Percentiles rank a stretch among this genome's conserved stretches.
phyloP scores from a whole-genome alignment of 2,888 invertebrate genomes.

The Protonemura montana region DNA sequence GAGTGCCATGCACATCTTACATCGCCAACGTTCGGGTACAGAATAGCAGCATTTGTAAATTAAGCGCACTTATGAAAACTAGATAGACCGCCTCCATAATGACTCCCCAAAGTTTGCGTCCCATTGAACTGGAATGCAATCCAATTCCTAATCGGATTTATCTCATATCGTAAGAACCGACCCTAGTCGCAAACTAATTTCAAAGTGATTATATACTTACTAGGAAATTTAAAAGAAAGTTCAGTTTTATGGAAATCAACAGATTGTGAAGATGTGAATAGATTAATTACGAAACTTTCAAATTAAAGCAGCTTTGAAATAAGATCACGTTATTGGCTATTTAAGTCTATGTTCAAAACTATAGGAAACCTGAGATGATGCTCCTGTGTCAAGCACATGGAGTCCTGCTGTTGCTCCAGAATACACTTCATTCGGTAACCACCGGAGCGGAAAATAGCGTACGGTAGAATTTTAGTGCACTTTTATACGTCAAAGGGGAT shows the following conservation, averaged over 20 bases:
- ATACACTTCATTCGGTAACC: not conserved
- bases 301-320: not conserved
- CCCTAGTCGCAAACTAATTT: constrained; percentile 23
- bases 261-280: constrained; percentile 30
- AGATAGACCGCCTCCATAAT: not conserved
- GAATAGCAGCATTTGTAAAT: not conserved
- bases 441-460: not conserved
- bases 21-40: no score
- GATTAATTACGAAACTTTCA: constrained; percentile 16
- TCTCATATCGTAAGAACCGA: not conserved
- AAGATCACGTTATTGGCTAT: not conserved
- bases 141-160: constrained; percentile 25
- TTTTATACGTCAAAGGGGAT: not conserved
- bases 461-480: not conserved
- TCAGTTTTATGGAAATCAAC: constrained; percentile 25
- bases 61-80: constrained; percentile 15
- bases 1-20: no score
- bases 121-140: constrained; percentile 31
- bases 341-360: not conserved
- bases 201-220: constrained; percentile 36
- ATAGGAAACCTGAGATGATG: not conserved
- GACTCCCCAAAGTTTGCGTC: constrained; percentile 23
- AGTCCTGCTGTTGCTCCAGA: not conserved
- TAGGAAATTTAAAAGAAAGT: not conserved
- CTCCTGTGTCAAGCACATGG: not conserved